Evolutionary conservation across 2,797 vertebrate species (phyloP), one percentile per base, ranked within the genome.

Genomic region (Phyllotis vaccarum): DNA sequence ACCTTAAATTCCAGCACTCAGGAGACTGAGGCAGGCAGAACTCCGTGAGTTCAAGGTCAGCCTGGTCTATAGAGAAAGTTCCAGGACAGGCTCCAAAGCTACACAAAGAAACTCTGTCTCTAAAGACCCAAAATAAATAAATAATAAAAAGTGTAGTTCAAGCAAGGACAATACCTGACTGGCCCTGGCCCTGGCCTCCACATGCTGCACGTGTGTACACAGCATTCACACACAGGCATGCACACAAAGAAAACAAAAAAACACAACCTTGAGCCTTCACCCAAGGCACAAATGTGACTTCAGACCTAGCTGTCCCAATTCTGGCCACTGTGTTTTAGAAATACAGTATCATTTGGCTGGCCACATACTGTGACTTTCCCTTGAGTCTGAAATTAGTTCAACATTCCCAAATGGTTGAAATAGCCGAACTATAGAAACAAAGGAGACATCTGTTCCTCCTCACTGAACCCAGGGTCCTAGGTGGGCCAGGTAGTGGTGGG

Each of bases 391-490:
- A 4, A 87, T 60, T 19, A 68, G 27, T 24, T 90, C 60, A 34
- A 90, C 82, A 58, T 93, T 90, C 60, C 0, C 8, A 37, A 68
- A 72, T 24, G 27, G 19, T 37, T 40, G 78, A 95, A 92, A 62
- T 11, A 43, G 72, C 34, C 60, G 27, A 75, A 78, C 40, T 31
- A 40, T 29, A 64, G 76, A 72, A 46, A 13, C 70, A 70, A 64
- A 74, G 40, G n/a, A 58, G 60, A 4, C 24, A 17, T 14, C 14
- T 12, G 37, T 11, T 10, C 37, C 6, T 17, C 43, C 58, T 2
- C 24, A 0, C 27, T 0, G n/a, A 3, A 29, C 8, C 52, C 31
- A 16, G 24, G 0, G 21, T 40, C 56, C 24, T 0, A 5, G 24
- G 0, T 5, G 22, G 4, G 22, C 40, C 29, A 31, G 43, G 43